Percentiles rank a stretch among this genome's conserved stretches.
These are phyloP conservation scores for Drosophila birchii DNA, from an alignment of 2,888 invertebrate species.

Conservation along the genomic window DNA sequence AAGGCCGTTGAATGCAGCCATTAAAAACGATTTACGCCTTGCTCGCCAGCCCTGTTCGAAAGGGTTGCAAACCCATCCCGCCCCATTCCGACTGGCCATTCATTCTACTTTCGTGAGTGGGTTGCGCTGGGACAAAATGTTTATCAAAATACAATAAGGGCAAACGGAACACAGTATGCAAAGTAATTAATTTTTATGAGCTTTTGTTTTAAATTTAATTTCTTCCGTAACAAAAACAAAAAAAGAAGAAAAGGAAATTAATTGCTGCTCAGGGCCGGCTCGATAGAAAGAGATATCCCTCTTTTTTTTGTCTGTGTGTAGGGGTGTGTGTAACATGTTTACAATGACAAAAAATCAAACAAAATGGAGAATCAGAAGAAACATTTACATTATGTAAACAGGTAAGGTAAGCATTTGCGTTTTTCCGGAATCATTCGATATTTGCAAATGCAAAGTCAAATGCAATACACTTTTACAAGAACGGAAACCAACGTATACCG, in stretches of 20 bases:
- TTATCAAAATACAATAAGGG: conserved; percentile 49
- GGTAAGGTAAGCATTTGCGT: conserved; percentile 31
- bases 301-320: conserved; percentile 8
- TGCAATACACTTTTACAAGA: conserved; percentile 53
- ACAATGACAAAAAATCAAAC: conserved; percentile 36
- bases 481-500: conserved; percentile 31
- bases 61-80: conserved; percentile 20
- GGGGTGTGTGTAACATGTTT: conserved; percentile 23
- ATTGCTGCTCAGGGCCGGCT: conserved; percentile 21
- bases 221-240: not conserved
- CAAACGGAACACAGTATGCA: conserved; percentile 35
- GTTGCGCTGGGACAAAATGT: conserved; percentile 51
- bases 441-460: conserved; percentile 37
- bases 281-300: conserved; percentile 4
- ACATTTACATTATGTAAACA: conserved; percentile 31
- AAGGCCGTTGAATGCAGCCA: conserved; percentile 75
- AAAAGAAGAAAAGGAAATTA: conserved; percentile 20
- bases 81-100: not conserved
- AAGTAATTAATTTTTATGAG: conserved; percentile 71
- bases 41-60: conserved; percentile 30
- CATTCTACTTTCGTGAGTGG: conserved; percentile 13
- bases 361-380: conserved; percentile 34
- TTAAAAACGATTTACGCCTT: conserved; percentile 79
- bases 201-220: conserved; percentile 48
- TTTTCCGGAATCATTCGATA: conserved; percentile 45